phyloP scores from a whole-genome alignment of 1,140 invertebrate species.

The Teleogryllus occipitalis region DNA sequence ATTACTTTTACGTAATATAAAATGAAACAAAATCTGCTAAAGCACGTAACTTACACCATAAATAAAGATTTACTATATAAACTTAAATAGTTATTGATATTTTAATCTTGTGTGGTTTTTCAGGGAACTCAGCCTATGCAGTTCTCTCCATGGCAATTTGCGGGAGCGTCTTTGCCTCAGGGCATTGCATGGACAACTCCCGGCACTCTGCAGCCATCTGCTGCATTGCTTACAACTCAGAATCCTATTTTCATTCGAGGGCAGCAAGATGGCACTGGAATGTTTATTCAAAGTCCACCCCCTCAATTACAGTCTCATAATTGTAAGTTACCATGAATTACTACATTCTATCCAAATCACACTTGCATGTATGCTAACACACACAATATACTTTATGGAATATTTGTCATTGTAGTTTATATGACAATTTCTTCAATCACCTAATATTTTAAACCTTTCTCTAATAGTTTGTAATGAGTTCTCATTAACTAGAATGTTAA shows the following conservation, averaged over 20 bases:
- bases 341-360: no score
- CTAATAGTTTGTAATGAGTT: no score
- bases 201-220: conserved; percentile 47
- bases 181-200: conserved; percentile 46
- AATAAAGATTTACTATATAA: not conserved
- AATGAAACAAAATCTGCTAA: not conserved
- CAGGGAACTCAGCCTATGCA: conserved; percentile 37
- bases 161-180: conserved; percentile 56
- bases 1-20: not conserved
- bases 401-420: no score
- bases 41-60: not conserved
- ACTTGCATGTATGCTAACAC: no score
- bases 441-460: no score
- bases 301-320: conserved; percentile 49
- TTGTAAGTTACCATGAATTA: conserved; percentile 36
- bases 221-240: conserved; percentile 50
- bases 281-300: conserved; percentile 80
- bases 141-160: conserved; percentile 47
- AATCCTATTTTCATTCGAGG: conserved; percentile 80
- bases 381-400: no score
- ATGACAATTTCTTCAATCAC: no score
- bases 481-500: no score
- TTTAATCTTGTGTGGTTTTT: conserved; percentile 7
- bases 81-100: not conserved
- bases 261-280: conserved; percentile 64